Base-by-base conservation (phyloP, 2,888 invertebrate species). In the Nephrotoma flavescens region DNA sequence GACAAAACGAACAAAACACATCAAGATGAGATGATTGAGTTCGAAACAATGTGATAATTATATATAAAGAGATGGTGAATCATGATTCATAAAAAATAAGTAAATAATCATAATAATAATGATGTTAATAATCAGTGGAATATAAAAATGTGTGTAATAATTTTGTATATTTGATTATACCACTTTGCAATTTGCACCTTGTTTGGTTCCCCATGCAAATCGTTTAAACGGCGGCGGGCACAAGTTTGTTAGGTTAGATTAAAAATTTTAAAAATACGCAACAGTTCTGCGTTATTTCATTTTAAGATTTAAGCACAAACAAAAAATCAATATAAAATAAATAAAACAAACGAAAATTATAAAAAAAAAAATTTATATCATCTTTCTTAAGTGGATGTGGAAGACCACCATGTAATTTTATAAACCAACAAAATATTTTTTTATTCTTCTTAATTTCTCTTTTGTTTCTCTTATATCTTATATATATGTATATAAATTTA, bases 381-480 rank as follows among this genome's bases (percentile, higher is more conserved):
- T 85, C 85, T 85, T 45, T 45, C 44, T 45, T 85, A 85, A 85
- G 85, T 85, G 85, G 85, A 85, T 84, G 84, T 84, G 85, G 44
- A 44, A 85, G 85, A 85, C 85, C 85, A 85, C 85, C 85, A 85
- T 85, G 85, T 85, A 85, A 85, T 85, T 85, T 85, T 85, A 85
- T 85, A 85, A 85, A 85, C 85, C 85, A 85, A 85, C 85, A 85
- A n/a, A n/a, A 85, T 5, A 41, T 42, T 85, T 42, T 84, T 84
- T 12, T 41, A n/a, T 84, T 42, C n/a, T 41, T 84, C 12, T n/a
- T 84, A 7, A 42, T 15, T 83, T 42, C 15, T 42, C 15, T 84
- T 84, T 84, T 84, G 84, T 84, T 84, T 84, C 47, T 47, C 15
- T n/a, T 42, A 15, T 84, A 42, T 47, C 15, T n/a, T 42, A 15